These are phyloP conservation scores for Rhabdomys dilectus DNA, from an alignment of 2,113 vertebrate species.

Conservation along the genomic window DNA sequence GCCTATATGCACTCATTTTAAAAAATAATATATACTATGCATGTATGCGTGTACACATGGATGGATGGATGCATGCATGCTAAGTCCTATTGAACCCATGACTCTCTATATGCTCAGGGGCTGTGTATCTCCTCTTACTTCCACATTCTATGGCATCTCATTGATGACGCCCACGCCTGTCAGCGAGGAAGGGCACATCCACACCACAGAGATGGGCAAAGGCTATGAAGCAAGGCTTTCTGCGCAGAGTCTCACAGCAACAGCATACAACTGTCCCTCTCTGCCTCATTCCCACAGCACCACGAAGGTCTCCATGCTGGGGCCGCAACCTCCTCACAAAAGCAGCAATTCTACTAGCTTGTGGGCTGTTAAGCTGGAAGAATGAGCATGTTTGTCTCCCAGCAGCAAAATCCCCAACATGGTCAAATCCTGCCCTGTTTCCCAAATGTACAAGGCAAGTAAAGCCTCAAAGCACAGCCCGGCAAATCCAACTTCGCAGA, in stretches of 20 bases:
- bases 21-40: not conserved
- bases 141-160: not conserved
- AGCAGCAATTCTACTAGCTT: not conserved
- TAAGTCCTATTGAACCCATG: fast-evolving
- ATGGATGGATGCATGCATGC: not conserved
- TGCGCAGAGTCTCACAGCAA: not conserved
- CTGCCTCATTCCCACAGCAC: not conserved
- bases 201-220: not conserved
- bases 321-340: not conserved
- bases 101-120: not conserved
- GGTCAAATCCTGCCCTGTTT: not conserved
- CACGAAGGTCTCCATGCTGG: fast-evolving
- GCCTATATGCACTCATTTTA: too few species aligned
- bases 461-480: fast-evolving
- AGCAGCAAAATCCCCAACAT: too few species aligned
- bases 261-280: not conserved
- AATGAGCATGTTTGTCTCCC: not conserved
- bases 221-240: not conserved
- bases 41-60: not conserved
- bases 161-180: not conserved
- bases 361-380: not conserved
- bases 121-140: not conserved
- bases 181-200: not conserved
- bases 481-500: not conserved
- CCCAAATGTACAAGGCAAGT: not conserved